Percentiles rank a stretch among this genome's conserved stretches.
Conservation (phyloP, 2,113 vertebrate genomes). For the Lutjanus erythropterus region DNA sequence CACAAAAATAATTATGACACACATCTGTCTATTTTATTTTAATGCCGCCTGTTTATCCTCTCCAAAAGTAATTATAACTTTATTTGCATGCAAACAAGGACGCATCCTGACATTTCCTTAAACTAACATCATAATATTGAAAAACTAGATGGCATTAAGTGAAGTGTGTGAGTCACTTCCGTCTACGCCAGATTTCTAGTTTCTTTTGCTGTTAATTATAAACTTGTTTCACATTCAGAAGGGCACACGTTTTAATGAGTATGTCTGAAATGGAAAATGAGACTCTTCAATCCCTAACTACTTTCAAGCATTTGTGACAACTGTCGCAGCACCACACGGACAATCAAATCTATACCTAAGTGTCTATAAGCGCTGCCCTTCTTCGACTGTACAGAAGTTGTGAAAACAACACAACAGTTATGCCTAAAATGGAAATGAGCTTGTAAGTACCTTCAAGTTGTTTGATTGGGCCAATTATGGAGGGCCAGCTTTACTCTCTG, state of each 20-base stretch:
- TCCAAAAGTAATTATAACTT: not conserved
- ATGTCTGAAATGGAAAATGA: constrained; percentile 38
- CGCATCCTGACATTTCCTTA: not conserved
- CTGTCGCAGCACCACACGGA: constrained; percentile 26
- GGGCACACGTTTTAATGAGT: constrained; percentile 32
- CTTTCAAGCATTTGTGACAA: constrained; percentile 27
- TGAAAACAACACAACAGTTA: constrained; percentile 6
- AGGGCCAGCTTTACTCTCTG: constrained; percentile 26
- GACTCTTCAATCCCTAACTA: constrained; percentile 30
- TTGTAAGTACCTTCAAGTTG: constrained; percentile 53
- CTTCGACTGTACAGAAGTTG: constrained; percentile 19
- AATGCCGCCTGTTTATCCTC: no score
- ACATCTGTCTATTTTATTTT: not conserved
- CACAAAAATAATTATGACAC: not conserved
- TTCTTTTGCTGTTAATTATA: constrained; percentile 29
- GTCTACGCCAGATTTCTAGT: constrained; percentile 4
- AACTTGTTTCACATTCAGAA: constrained; percentile 20
- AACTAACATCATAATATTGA: not conserved
- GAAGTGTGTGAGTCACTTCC: constrained; percentile 16
- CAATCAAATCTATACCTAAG: constrained; percentile 54
- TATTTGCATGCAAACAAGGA: not conserved
- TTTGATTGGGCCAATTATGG: constrained; percentile 57
- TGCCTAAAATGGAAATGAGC: constrained; percentile 55
- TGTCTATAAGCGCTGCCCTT: constrained; percentile 39
- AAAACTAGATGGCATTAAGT: not conserved